Base-by-base conservation (phyloP, 2,888 invertebrate genomes). In the Ornithoptera alexandrae region DNA sequence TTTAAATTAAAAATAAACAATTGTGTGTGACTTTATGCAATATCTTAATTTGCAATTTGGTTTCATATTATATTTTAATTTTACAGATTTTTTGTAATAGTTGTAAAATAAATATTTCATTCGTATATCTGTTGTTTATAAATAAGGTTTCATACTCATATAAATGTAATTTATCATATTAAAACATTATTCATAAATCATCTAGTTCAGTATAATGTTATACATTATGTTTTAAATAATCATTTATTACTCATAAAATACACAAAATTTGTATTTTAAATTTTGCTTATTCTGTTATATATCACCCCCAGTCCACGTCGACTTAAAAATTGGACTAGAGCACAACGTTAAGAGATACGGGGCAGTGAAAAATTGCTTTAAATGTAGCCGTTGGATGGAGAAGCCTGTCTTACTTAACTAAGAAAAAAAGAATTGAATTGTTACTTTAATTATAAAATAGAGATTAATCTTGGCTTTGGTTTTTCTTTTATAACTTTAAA, bases 281-380 rank as follows among this genome's bases (percentile, higher is more conserved):
- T 67, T 66, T 57, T 50, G 69, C 71, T 71, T 71, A 64, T 66
- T 70, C 59, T 61, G 64, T 59, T 66, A 72, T 74, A 71, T 70
- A 73, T 73, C 72, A 65, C 61, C 75, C 77, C 78, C 75, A 69
- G 70, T 70, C 71, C 72, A 73, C 74, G 79, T 79, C 77, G 77
- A 72, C 74, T 79, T 74, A 72, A 76, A 74, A 68, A 74, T 78
- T 79, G 76, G 67, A 75, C 77, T 74, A 75, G 71, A 75, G 67
- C 69, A 74, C 73, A 75, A 73, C 64, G 69, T 73, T 74, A 73
- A 68, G 74, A 76, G 77, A 78, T 78, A 77, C 76, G 75, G 78
- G 80, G 81, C 80, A 76, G 83, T 86, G 86, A 88, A 88, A 89
- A 87, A 89, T 88, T 83, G 80, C 84, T 79, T 76, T 76, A 79